phyloP scores from a whole-genome alignment of 2,888 invertebrate species.

The Morpho achilles region DNA sequence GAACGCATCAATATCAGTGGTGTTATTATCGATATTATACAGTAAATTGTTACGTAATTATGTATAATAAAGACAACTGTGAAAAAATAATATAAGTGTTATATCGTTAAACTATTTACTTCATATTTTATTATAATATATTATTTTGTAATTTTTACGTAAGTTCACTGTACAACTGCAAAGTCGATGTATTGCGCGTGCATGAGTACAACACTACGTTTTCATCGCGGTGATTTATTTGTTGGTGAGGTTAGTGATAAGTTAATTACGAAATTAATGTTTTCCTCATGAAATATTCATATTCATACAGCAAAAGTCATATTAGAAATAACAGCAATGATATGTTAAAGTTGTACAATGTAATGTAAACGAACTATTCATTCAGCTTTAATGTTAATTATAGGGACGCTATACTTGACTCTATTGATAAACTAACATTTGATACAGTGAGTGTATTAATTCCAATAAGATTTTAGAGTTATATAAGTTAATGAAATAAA shows the following conservation, averaged over 20 bases:
- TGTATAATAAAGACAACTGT: too few species aligned
- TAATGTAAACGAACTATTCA: constrained; percentile 40
- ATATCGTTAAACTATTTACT: too few species aligned
- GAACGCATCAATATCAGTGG: too few species aligned
- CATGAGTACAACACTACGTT: constrained; percentile 24
- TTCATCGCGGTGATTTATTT: constrained; percentile 52
- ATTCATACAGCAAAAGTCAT: constrained; percentile 6
- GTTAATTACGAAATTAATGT: constrained; percentile 46
- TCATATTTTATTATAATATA: too few species aligned
- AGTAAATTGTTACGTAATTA: too few species aligned
- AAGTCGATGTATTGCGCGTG: too few species aligned
- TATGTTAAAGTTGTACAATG: constrained; percentile 16
- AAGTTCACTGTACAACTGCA: too few species aligned
- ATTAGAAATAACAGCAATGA: constrained; percentile 17
- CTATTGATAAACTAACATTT: constrained; percentile 47
- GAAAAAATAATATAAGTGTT: too few species aligned
- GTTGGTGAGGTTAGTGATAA: constrained; percentile 65
- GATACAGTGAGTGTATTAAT: constrained; percentile 30
- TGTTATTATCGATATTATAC: too few species aligned
- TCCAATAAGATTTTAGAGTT: constrained; percentile 29
- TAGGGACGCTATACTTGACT: constrained; percentile 68
- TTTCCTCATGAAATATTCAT: constrained; percentile 37
- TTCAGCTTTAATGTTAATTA: constrained; percentile 49
- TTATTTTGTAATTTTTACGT: too few species aligned
- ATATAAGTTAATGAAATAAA: constrained; percentile 30